phyloP scores from a whole-genome alignment of 2,113 vertebrate genomes.

The Poeciliopsis turrubarensis region DNA sequence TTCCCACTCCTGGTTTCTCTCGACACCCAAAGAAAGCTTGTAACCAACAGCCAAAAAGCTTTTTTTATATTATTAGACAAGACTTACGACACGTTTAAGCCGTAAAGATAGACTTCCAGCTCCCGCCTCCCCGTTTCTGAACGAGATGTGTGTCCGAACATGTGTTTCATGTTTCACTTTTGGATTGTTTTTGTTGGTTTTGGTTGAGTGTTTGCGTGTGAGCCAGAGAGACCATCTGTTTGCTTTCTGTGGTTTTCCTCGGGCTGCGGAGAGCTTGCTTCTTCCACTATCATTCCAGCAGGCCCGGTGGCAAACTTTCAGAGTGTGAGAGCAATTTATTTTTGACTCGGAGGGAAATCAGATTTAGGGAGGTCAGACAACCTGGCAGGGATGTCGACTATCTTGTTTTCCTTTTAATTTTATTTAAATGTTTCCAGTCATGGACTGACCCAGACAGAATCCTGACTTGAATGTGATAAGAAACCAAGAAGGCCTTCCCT shows the following conservation, averaged over 20 bases:
- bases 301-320: neutral
- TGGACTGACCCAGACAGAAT: neutral
- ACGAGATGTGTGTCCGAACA: constrained; percentile 16
- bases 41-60: neutral
- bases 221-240: constrained; percentile 49
- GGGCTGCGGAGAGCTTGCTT: constrained; percentile 39
- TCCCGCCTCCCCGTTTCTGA: constrained; percentile 29
- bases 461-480: neutral
- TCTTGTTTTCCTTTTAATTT: neutral
- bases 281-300: constrained; percentile 26
- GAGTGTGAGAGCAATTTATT: neutral
- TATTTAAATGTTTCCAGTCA: neutral
- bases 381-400: neutral
- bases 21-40: neutral
- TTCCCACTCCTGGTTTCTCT: constrained; percentile 20
- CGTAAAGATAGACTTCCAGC: constrained; percentile 16
- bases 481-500: neutral
- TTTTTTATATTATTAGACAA: constrained; percentile 3
- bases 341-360: constrained; percentile 4
- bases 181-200: constrained; percentile 52
- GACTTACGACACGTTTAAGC: constrained; percentile 3
- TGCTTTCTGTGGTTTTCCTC: constrained; percentile 67
- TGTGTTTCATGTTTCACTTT: constrained; percentile 39
- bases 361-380: neutral
- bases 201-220: constrained; percentile 42